A percentile compares a stretch with the other conserved stretches of the same genome.
These are phyloP conservation scores for Psettodes erumei DNA, from an alignment of 2,113 vertebrate genomes.

Conservation along the genomic window DNA sequence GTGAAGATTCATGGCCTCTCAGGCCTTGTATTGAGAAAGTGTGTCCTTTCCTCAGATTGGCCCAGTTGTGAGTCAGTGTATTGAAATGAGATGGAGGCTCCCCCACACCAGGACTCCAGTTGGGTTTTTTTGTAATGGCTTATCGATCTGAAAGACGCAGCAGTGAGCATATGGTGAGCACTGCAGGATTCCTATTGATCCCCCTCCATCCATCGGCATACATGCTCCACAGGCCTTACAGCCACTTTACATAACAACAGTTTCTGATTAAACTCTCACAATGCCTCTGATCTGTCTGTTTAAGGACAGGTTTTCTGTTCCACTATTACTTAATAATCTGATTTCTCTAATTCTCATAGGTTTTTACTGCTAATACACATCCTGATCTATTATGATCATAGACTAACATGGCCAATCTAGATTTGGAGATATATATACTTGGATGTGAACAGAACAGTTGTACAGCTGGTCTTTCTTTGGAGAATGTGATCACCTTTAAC, in stretches of 20 bases:
- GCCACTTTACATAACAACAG: conserved; percentile 5
- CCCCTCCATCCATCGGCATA: conserved; percentile 28
- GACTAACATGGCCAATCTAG: not conserved
- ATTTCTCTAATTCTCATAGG: not conserved
- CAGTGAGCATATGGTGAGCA: conserved; percentile 46
- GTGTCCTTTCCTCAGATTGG: conserved; percentile 51
- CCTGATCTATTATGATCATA: not conserved
- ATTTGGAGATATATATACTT: not conserved
- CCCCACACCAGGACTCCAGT: conserved; percentile 53
- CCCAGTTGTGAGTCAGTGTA: conserved; percentile 51
- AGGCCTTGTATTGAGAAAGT: conserved; percentile 51
- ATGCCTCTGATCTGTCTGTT: not conserved
- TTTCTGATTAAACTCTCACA: not conserved
- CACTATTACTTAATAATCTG: not conserved
- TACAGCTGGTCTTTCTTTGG: not conserved
- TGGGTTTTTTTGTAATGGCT: conserved; percentile 67
- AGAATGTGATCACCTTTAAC: too few species aligned
- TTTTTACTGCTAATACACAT: not conserved
- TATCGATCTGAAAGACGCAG: conserved; percentile 72
- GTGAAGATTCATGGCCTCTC: conserved; percentile 40
- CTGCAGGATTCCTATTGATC: conserved; percentile 65
- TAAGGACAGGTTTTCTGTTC: not conserved
- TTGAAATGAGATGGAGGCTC: conserved; percentile 53
- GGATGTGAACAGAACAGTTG: not conserved
- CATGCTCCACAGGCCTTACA: not conserved